A percentile compares a stretch with the other conserved stretches of the same genome.
phyloP scores from a whole-genome alignment of 23 tunicate genomes.

The Trididemnum nubilum region DNA sequence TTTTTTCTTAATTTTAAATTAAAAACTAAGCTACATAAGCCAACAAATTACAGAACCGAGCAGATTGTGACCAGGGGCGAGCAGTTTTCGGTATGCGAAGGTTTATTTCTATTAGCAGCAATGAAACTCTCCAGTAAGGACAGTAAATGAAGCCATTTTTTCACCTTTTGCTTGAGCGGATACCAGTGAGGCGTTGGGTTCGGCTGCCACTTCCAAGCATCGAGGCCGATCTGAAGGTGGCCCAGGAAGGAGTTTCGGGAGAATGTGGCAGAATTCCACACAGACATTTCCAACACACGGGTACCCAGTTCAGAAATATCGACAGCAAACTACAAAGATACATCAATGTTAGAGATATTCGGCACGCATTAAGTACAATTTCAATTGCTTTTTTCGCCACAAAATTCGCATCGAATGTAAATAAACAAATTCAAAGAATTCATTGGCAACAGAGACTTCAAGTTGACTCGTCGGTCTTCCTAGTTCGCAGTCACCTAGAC shows the following conservation, averaged over 20 bases:
- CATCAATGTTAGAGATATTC: not conserved
- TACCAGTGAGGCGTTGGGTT: conserved; percentile 47
- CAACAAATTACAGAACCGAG: too few relatives aligned
- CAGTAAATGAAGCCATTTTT: too few relatives aligned
- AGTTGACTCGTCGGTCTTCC: too few relatives aligned
- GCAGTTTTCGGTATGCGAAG: too few relatives aligned
- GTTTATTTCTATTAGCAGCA: too few relatives aligned
- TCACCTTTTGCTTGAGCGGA: conserved; percentile 47
- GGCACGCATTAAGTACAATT: not conserved
- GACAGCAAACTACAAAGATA: conserved; percentile 49
- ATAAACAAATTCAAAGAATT: too few relatives aligned
- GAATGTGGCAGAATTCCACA: conserved; percentile 67
- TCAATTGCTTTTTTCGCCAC: not conserved
- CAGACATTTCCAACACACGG: conserved; percentile 53
- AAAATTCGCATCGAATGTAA: not conserved
- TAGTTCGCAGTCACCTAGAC: too few relatives aligned
- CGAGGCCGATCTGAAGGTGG: conserved; percentile 46
- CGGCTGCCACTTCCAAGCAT: conserved; percentile 61
- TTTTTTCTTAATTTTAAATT: too few relatives aligned
- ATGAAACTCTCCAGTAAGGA: too few relatives aligned
- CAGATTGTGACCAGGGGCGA: too few relatives aligned
- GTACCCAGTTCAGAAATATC: conserved; percentile 52
- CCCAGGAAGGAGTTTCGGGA: conserved; percentile 61
- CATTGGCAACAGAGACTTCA: too few relatives aligned
- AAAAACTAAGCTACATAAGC: too few relatives aligned